A percentile compares a stretch with the other conserved stretches of the same genome.
Conservation (phyloP, 2,888 invertebrate genomes). For the Trilocha varians region DNA sequence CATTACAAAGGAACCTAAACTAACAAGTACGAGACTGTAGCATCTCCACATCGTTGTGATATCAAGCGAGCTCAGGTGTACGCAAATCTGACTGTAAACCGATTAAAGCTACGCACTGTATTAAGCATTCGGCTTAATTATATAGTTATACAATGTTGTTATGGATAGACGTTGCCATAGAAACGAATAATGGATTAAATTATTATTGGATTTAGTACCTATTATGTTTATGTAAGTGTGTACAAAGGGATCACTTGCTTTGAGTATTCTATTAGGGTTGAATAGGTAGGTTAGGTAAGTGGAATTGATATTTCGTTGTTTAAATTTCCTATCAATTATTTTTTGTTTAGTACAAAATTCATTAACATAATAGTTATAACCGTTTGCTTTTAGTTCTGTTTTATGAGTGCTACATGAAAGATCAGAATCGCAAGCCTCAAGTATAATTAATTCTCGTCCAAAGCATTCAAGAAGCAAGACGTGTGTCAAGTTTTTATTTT, state of each 20-base stretch:
- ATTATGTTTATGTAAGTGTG: background rate
- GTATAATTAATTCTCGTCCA: no score
- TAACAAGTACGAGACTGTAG: conserved; percentile 6
- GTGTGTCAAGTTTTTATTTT: no score
- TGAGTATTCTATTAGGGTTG: background rate
- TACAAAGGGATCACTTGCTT: background rate
- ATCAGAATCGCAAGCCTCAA: no score
- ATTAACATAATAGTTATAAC: no score
- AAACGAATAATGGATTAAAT: background rate
- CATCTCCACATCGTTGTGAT: conserved; percentile 1
- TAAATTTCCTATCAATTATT: no score
- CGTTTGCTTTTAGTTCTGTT: no score
- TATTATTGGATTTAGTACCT: background rate
- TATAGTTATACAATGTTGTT: conserved; percentile 1
- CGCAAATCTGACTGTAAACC: conserved; percentile 4
- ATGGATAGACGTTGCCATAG: background rate
- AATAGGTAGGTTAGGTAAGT: background rate
- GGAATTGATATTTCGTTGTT: no score
- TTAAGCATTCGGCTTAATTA: conserved; percentile 5
- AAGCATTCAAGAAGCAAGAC: no score
- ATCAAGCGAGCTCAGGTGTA: conserved; percentile 5
- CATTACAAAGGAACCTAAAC: conserved; percentile 2
- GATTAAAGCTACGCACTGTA: conserved; percentile 7
- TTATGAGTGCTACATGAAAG: no score
- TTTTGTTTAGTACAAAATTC: no score